Evolutionary conservation across 2,888 invertebrate species (phyloP), one percentile per base, ranked within the genome.

Genomic region (Platyscelio sp.): DNA sequence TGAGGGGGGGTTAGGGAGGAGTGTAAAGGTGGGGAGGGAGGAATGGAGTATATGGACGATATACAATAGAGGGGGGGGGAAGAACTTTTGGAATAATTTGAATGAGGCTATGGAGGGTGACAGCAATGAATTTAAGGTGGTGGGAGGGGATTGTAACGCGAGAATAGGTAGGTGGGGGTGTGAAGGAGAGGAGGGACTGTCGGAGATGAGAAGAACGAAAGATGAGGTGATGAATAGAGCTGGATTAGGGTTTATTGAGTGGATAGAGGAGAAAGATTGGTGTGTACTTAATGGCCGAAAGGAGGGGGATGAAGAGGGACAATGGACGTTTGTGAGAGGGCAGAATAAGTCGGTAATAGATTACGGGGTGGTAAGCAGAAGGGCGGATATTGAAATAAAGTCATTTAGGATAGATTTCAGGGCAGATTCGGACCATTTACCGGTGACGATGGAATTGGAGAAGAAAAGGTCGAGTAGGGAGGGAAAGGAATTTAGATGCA

Each of bases 91-190:
- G 27, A 49, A 18, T 22, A 29, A 13, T 27, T 9, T 33, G 33
- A 33, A 9, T 33, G 33, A 33, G 33, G 9, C 9, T 33, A 33
- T 67, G 7, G 29, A 67, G 29, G 49, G 18, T 27, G 46, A 18
- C 6, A 33, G 33, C 9, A 33, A 33, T 33, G 33, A 33, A 9
- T 7, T 33, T 33, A 33, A 33, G 26, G 11, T 65, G 7, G 1
- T 65, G 26, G 65, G 46, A 18, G 67, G 67, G 18, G 67, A 46
- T 20, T 67, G 13, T 67, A 67, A 67, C 13, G 67, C 49, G 13
- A 67, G 67, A 6, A 49, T 67, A 49, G 49, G 29, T 9, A 29
- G 3, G 49, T 7, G 24, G 13, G 67, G 67, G 49, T 5, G n/a
- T 20, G 49, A 20, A 18, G 27, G n/a, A n/a, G 43, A 43, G 40